Base-by-base conservation (phyloP, 2,888 invertebrate genomes). In the Cataglyphis livida region DNA sequence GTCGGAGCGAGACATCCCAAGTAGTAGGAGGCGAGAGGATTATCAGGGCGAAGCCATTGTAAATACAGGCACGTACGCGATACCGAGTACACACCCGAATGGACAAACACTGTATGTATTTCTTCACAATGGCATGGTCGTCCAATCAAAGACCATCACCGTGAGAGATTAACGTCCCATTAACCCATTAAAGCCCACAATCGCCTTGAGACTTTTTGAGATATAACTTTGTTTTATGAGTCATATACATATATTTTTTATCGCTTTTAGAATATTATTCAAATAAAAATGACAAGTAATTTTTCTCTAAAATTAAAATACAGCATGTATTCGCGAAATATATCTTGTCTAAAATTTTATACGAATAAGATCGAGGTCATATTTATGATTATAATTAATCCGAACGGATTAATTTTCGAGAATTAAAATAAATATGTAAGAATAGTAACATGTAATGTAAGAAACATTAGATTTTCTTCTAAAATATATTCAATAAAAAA, bases 11-110 rank as follows among this genome's bases (percentile, higher is more conserved):
- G n/a, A n/a, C 7, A 76, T 54, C 15, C 18, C 12, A 57, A 78
- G 51, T 44, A 81, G 82, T 84, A 85, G 79, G 81, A 84, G 83
- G 54, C 81, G 88, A 89, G 88, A 89, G 71, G 84, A 89, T 88
- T 78, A 83, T 54, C 88, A 86, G 85, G 86, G 74, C 74, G 44
- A 74, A 57, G 54, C 61, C 59, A 54, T 48, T 62, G 81, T 74
- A 73, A 82, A 82, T 51, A 73, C 73, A 38, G 28, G 82, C 59
- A 51, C 38, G 28, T 84, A 73, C 81, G 59, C 51, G 82, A 76
- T 38, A 62, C 51, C 64, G 64, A 61, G 74, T 73, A 75, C 79
- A 79, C 83, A 64, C 44, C 70, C 66, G 57, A 79, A 79, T 76
- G 70, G 65, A 32, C 65, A 84, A 84, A 73, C 51, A 79, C 41